A percentile compares a stretch with the other conserved stretches of the same genome.
phyloP scores from a whole-genome alignment of 2,888 invertebrate species.

The Physocephala rufipes region DNA sequence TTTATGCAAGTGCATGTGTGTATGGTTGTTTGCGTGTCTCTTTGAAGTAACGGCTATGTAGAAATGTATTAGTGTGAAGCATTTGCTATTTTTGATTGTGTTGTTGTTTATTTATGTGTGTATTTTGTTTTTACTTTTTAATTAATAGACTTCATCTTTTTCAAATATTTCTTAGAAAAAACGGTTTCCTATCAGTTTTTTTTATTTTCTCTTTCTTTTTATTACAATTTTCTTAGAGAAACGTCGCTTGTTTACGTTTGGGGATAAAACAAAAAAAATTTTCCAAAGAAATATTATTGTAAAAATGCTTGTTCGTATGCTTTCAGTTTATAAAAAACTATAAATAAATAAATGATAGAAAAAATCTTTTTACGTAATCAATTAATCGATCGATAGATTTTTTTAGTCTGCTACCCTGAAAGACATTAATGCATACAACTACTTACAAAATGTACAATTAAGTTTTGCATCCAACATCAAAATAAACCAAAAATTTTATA shows the following conservation, averaged over 20 bases:
- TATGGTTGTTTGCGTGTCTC: background rate
- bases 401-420: conserved; percentile 67
- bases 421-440: too few species aligned
- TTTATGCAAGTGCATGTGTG: background rate
- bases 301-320: conserved; percentile 33
- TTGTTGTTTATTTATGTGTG: background rate
- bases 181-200: too few species aligned
- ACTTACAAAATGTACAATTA: background rate
- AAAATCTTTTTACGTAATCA: conserved; percentile 7
- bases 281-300: background rate
- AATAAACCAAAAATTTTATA: conserved; percentile 7
- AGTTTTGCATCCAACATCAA: conserved; percentile 14
- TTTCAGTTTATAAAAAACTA: background rate
- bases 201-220: too few species aligned
- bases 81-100: background rate
- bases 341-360: conserved; percentile 12
- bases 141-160: too few species aligned
- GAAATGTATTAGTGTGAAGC: background rate
- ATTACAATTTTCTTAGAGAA: too few species aligned
- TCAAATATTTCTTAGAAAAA: background rate
- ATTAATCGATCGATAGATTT: conserved; percentile 46
- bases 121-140: background rate
- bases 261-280: too few species aligned
- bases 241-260: too few species aligned
- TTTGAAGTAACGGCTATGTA: too few species aligned